Evolutionary conservation across 2,113 vertebrate genomes (phyloP).

Genomic region (Marmota flaviventris): DNA sequence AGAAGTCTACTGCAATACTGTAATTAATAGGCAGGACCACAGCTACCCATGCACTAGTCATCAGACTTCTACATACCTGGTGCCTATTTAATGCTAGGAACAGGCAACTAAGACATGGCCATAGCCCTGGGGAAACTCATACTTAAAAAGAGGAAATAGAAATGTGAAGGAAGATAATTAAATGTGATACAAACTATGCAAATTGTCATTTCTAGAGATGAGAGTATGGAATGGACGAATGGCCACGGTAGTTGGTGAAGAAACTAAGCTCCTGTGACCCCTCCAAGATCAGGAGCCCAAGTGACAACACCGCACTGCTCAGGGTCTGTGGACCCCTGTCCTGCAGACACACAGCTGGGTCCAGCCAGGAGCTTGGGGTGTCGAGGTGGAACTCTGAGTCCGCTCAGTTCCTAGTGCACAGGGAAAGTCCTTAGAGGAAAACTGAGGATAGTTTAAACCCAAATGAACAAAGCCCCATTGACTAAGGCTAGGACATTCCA

Average conservation of each 20-base stretch:
- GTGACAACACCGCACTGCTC: too few relatives aligned
- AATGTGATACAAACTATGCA: background rate
- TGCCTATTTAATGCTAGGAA: background rate
- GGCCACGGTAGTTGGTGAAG: background rate
- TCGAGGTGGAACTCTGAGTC: background rate
- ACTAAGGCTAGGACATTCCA: conserved; percentile 12
- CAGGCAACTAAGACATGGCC: background rate
- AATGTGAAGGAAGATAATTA: background rate
- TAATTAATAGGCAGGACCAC: too few relatives aligned
- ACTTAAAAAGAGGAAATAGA: background rate
- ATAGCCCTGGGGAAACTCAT: background rate
- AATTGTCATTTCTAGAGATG: background rate
- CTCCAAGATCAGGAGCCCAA: too few relatives aligned
- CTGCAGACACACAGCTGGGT: too few relatives aligned
- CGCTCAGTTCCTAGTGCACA: background rate
- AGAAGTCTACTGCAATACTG: background rate
- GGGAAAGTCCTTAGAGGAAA: background rate
- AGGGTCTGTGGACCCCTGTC: too few relatives aligned
- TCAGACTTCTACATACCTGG: background rate
- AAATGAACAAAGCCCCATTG: conserved; percentile 14
- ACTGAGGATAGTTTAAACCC: conserved; percentile 8
- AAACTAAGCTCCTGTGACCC: too few relatives aligned
- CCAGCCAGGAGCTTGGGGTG: too few relatives aligned
- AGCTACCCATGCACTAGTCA: background rate
- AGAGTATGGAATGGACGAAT: background rate